Evolutionary conservation across 2,113 vertebrate species (phyloP), one percentile per base, ranked within the genome.

Genomic region (Dunckerocampus dactyliophorus): DNA sequence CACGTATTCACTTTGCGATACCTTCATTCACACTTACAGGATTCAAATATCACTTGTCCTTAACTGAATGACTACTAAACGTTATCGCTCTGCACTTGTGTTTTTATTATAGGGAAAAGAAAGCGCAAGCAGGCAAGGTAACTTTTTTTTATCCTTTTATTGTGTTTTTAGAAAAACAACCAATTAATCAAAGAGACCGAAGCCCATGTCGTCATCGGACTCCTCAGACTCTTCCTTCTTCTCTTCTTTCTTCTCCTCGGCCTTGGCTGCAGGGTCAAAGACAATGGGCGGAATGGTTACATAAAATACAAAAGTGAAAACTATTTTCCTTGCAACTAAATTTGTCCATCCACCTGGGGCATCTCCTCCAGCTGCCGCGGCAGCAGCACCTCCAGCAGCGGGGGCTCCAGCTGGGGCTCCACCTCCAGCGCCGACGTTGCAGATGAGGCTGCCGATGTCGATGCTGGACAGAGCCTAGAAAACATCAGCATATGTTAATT

Each of bases 131-230:
- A 59, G 31, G 4, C 28, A 9, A 54, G 16, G 13, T 24, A 1
- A 60, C 12, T 37, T 72, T 84, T 85, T 73, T 71, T 61, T 20
- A 22, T 1, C 87, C 87, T 84, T 87, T 74, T 85, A 87, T 68
- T 74, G 62, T 77, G 82, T 77, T 81, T 81, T 87, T 76, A 93
- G 81, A 89, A 88, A 89, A 90, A 81, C 16, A 75, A 1, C 39
- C 3, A 10, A 85, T 93, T 94, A 99, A 87, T 98, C 97, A 74
- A 99, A 99, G 77, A 99, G 95, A 90, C 95, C 95, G 75, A 99
- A 98, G 83, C 96, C 95, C 95, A 98, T 98, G 86, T 98, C 96
- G n/a, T 99, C 95, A 15, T 98, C 96, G 3, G 95, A 98, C 82
- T 95, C 97, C 76, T 99, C 95, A 0, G 95, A 96, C 79, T 98